Percentiles rank a stretch among this genome's conserved stretches.
These are phyloP conservation scores for Teleogryllus occipitalis DNA, from an alignment of 1,140 invertebrate genomes.

Conservation along the genomic window DNA sequence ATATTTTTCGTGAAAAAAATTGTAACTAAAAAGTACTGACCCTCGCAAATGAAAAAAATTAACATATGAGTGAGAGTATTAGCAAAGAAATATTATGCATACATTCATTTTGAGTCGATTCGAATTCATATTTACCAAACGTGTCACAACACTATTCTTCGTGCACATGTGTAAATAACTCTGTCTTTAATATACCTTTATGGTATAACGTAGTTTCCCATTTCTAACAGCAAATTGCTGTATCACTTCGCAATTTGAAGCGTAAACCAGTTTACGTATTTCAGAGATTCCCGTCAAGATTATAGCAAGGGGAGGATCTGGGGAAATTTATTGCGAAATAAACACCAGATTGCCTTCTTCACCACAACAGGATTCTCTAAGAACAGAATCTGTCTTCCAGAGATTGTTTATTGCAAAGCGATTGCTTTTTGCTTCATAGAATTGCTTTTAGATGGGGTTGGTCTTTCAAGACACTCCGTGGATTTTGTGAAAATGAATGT, in stretches of 20 bases:
- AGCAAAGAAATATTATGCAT: background rate
- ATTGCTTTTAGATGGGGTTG: no score
- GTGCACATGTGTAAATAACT: background rate
- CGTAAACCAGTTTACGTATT: background rate
- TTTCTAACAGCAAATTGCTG: background rate
- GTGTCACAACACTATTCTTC: background rate
- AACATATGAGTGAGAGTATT: background rate
- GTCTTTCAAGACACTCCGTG: no score
- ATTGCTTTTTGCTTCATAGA: no score
- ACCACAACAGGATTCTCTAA: background rate
- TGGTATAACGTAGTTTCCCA: background rate
- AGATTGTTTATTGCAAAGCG: no score
- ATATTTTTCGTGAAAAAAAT: no score
- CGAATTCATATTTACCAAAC: background rate
- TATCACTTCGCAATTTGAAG: background rate
- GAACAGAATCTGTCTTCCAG: no score
- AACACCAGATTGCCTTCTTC: background rate
- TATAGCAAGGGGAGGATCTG: background rate
- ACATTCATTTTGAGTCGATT: background rate
- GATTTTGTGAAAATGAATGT: no score
- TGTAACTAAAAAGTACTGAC: no score
- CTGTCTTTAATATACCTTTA: background rate
- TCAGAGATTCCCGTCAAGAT: background rate
- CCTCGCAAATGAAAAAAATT: no score
- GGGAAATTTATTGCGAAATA: background rate